Conservation (phyloP, 35 echinoderm and acorn worm genomes). For the Anneissia japonica region DNA sequence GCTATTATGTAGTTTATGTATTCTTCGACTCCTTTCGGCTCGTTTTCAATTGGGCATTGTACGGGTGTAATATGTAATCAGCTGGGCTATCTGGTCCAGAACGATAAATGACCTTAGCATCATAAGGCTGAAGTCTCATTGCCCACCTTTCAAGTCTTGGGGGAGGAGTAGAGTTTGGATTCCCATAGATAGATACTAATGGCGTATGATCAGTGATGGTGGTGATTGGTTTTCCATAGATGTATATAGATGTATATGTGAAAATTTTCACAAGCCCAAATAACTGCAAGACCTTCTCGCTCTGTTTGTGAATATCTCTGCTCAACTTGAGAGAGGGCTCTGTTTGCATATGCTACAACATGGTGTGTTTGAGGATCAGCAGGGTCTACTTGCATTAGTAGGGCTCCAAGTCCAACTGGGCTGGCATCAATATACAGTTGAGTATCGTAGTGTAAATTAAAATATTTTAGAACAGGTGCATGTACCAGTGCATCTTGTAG, state of each 20-base stretch:
- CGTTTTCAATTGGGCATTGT: too few relatives aligned
- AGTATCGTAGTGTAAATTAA: slow-evolving; percentile 11
- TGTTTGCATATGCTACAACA: slow-evolving; percentile 37
- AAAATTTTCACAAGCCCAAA: slow-evolving; percentile 57
- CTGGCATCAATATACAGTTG: too few relatives aligned
- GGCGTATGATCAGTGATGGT: slow-evolving; percentile 48
- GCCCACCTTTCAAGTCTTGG: slow-evolving; percentile 33
- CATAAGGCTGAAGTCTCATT: slow-evolving; percentile 29
- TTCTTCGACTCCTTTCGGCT: too few relatives aligned
- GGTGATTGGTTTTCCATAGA: too few relatives aligned
- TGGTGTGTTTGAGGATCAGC: background rate
- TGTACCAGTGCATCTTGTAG: slow-evolving; percentile 25
- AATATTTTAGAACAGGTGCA: slow-evolving; percentile 29
- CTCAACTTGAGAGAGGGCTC: slow-evolving; percentile 28
- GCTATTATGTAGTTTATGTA: too few relatives aligned
- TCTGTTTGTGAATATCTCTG: slow-evolving; percentile 45
- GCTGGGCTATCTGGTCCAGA: slow-evolving; percentile 23
- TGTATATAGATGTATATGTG: slow-evolving; percentile 31
- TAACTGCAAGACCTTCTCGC: slow-evolving; percentile 53
- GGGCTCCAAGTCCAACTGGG: too few relatives aligned
- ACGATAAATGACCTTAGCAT: slow-evolving; percentile 11
- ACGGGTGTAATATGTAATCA: slow-evolving; percentile 48
- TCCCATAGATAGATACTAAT: slow-evolving; percentile 14
- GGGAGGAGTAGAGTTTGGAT: slow-evolving; percentile 23
- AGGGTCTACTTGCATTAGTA: too few relatives aligned